Base-by-base conservation (phyloP, 1,140 invertebrate species). In the Teleopsis dalmanni region DNA sequence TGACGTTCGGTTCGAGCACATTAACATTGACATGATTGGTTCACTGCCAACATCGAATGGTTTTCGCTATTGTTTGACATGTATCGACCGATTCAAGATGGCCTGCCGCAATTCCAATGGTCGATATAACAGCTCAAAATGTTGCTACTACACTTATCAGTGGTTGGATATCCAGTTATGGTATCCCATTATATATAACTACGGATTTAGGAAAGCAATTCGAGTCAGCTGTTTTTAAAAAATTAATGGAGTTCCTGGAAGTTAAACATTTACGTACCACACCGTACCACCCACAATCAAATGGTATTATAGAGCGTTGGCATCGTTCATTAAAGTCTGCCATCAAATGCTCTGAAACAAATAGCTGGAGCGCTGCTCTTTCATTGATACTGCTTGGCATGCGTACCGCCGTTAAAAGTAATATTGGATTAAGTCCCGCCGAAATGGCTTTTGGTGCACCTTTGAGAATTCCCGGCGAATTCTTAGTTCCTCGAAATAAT, bases 1-100 rank as follows among this genome's bases (percentile, higher is more conserved):
- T 5, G n/a, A 18, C n/a, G 5, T n/a, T 4, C 25, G 31, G 5
- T 34, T 47, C 22, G 13, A 4, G 19, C 46, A 47, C 16, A 10
- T 47, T n/a, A 22, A 43, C 23, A 21, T 40, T 22, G 38, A 49
- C 25, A 36, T 42, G 10, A 14, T 49, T 16, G 36, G 34, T 3
- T 23, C 33, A 9, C 51, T 74, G 19, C 59, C 65, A 19, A 4
- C 22, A 11, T 63, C 59, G 4, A 26, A 69, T 8, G 71, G 60
- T 6, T 55, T 52, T 51, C 19, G 56, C 8, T 74, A 75, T 51
- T 54, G 62, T 9, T 49, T 78, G 0, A 77, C 75, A 0, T 57
- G 61, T 4, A 69, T 75, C 6, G 75, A 77, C 50, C 45, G 68
- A 25, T 74, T 59, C 75, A 2, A 50, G 70, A 21, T 79, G 71